Evolutionary conservation across 2,888 invertebrate genomes (phyloP).

Genomic region (Drosophila borealis): DNA sequence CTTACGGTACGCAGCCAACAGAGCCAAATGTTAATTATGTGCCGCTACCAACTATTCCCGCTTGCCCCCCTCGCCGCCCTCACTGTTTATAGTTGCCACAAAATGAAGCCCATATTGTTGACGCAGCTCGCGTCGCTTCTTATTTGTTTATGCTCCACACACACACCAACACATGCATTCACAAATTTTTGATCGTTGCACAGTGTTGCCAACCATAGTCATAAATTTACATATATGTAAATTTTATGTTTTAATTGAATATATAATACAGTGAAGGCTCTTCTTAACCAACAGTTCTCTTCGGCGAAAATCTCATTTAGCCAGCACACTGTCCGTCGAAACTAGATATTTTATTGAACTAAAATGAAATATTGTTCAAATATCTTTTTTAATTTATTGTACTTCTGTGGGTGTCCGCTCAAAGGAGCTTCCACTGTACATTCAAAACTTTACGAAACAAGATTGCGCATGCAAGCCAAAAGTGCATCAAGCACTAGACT

Average conservation of each 20-base stretch:
- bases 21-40: conserved; percentile 77
- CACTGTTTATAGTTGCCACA: conserved; percentile 39
- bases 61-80: conserved; percentile 16
- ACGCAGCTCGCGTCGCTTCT: conserved; percentile 43
- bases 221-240: neutral
- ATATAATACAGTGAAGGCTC: neutral
- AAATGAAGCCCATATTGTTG: conserved; percentile 42
- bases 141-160: conserved; percentile 52
- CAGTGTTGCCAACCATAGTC: conserved; percentile 24
- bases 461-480: neutral
- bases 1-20: conserved; percentile 66
- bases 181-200: conserved; percentile 40
- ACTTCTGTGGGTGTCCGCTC: neutral
- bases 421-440: neutral
- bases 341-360: too few species aligned
- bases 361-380: too few species aligned
- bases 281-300: neutral
- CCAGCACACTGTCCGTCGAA: too few species aligned
- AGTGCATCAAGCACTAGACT: neutral
- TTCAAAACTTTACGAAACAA: neutral
- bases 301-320: neutral
- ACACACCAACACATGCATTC: conserved; percentile 14
- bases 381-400: too few species aligned
- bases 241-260: neutral
- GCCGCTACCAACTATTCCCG: conserved; percentile 33